Percentiles rank a stretch among this genome's conserved stretches.
Conservation (phyloP, 1,140 invertebrate genomes). For the Rhagoletis zephyria region DNA sequence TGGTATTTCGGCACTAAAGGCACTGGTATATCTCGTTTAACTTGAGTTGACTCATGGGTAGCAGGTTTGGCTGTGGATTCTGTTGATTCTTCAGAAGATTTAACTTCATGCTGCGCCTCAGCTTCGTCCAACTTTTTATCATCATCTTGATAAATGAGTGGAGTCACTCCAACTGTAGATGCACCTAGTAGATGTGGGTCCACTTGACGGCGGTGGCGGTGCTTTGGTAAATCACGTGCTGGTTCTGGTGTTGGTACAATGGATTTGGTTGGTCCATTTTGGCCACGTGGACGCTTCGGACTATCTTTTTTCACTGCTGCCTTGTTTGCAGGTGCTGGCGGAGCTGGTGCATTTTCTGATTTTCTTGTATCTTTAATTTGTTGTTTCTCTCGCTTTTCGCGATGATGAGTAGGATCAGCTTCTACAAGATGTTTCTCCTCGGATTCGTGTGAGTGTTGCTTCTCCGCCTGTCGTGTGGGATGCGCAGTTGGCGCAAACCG, state of each 20-base stretch:
- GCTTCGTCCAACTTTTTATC: not conserved
- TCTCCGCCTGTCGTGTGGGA: conserved; percentile 1
- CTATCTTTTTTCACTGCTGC: not conserved
- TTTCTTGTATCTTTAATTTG: not conserved
- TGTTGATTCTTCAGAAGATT: not conserved
- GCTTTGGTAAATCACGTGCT: not conserved
- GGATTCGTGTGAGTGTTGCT: not conserved
- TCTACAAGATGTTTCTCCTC: not conserved
- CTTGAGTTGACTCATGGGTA: not conserved
- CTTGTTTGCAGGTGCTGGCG: not conserved
- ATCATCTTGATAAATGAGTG: not conserved
- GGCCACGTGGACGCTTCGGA: not conserved
- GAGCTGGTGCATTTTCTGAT: not conserved
- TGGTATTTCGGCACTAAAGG: conserved; percentile 54
- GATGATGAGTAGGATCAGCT: conserved; percentile 18
- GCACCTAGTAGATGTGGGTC: conserved; percentile 32
- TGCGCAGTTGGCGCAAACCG: not conserved
- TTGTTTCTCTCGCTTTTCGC: not conserved
- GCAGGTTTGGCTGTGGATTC: not conserved
- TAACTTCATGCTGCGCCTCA: not conserved
- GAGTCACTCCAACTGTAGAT: not conserved
- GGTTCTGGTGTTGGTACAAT: not conserved
- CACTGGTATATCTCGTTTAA: conserved; percentile 57
- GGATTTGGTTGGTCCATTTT: not conserved
- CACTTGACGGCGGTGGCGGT: conserved; percentile 37